Base-by-base conservation (phyloP, 1,140 invertebrate species). In the Saccostrea cuccullata region DNA sequence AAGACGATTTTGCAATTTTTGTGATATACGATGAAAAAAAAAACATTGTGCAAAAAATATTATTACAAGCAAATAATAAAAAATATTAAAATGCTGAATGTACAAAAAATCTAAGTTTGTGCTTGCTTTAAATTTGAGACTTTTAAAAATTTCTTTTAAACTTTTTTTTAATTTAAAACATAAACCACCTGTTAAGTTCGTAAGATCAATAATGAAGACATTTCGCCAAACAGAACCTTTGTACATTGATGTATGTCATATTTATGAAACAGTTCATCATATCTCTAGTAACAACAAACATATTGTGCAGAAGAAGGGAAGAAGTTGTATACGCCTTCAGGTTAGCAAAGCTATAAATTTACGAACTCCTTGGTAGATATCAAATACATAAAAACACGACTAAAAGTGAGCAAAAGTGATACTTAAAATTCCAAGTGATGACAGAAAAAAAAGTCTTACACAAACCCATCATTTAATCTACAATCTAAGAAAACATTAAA, bases 211-310 rank as follows among this genome's bases (percentile, higher is more conserved):
- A 36, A 30, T 77, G 9, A 77, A 77, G 12, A 77, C 26, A 30
- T 77, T 77, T 77, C 9, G 9, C 70, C 70, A 77, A 26, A 30
- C 70, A 77, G 30, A 77, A 26, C 30, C 30, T 15, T 30, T 30
- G 70, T 77, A 30, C 30, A 13, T 11, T 36, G 26, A 64, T 77
- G 70, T 77, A 77, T 26, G 13, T 77, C 70, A 77, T 77, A 36
- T 77, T 30, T 77, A 77, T 77, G 36, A 77, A 77, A 77, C 70
- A 77, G 26, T 77, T 77, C 70, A 77, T 40, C 30, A 77, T 30
- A 30, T 30, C 70, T 77, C 26, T 36, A 23, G 26, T 13, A 77
- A 77, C 70, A 77, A 77, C 23, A 26, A 26, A 12, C 30, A 36
- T 77, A 77, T 77, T 77, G 26, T 77, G 70, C 30, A 40, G 30